Conservation (phyloP, 2,888 invertebrate genomes). For the Sarcophaga carnaria region DNA sequence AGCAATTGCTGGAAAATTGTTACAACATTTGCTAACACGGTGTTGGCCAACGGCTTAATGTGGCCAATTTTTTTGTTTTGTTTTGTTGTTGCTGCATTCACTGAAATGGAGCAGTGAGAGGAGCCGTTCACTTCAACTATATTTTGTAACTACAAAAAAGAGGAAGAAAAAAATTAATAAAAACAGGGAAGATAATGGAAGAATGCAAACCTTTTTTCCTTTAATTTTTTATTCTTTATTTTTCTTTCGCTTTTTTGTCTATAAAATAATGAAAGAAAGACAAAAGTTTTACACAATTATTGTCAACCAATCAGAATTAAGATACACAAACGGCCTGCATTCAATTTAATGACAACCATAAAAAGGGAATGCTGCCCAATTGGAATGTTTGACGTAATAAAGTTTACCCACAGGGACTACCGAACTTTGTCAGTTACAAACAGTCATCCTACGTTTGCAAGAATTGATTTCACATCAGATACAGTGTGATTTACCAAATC, state of each 20-base stretch:
- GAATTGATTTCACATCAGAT: too few species aligned
- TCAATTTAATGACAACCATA: constrained; percentile 29
- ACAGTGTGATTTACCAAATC: too few species aligned
- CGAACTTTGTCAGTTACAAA: too few species aligned
- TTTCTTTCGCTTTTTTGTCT: neutral
- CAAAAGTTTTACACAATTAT: neutral
- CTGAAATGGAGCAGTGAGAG: constrained; percentile 21
- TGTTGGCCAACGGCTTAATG: constrained; percentile 16
- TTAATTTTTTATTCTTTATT: too few species aligned
- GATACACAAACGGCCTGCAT: constrained; percentile 36
- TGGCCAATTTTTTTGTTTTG: constrained; percentile 24
- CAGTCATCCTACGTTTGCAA: too few species aligned
- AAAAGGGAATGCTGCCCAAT: neutral
- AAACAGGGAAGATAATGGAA: neutral
- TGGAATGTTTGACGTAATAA: neutral
- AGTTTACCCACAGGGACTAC: too few species aligned
- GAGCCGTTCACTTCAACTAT: neutral
- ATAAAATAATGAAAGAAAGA: neutral
- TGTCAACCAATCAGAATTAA: constrained; percentile 58
- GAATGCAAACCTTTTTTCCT: neutral
- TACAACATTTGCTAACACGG: constrained; percentile 14
- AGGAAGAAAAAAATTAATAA: constrained; percentile 22
- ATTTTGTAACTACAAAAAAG: constrained; percentile 10
- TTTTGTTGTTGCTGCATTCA: constrained; percentile 4
- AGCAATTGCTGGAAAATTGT: neutral